These are phyloP conservation scores for Microctonus aethiopoides DNA, from an alignment of 2,888 invertebrate genomes.

Conservation along the genomic window DNA sequence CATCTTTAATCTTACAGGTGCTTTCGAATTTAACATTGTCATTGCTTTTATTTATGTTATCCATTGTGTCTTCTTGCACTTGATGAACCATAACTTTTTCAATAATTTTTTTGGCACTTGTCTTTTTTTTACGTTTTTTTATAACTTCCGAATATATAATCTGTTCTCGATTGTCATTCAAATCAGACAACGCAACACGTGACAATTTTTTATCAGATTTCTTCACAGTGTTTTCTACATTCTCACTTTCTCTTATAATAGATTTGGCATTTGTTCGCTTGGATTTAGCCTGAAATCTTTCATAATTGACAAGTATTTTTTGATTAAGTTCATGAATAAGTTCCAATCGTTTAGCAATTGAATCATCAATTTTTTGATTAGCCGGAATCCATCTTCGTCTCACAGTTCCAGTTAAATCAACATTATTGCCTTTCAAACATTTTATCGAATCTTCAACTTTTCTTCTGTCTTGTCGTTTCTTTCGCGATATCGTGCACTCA, in stretches of 20 bases:
- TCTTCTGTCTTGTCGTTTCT: slow-evolving; percentile 37
- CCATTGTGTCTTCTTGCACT: neutral
- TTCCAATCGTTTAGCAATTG: slow-evolving; percentile 59
- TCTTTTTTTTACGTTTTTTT: slow-evolving; percentile 30
- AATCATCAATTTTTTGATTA: slow-evolving; percentile 56
- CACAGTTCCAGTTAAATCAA: slow-evolving; percentile 42
- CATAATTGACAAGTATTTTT: slow-evolving; percentile 61
- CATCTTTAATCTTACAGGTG: neutral
- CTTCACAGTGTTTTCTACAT: slow-evolving; percentile 18
- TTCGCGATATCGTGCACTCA: slow-evolving; percentile 45
- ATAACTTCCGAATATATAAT: slow-evolving; percentile 43
- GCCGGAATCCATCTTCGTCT: slow-evolving; percentile 51
- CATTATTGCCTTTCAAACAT: slow-evolving; percentile 19
- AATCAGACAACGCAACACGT: slow-evolving; percentile 35
- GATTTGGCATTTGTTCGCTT: slow-evolving; percentile 38
- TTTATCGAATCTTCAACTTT: slow-evolving; percentile 24
- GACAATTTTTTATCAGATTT: slow-evolving; percentile 13
- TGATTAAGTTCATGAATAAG: slow-evolving; percentile 63
- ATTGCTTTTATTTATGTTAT: slow-evolving; percentile 22
- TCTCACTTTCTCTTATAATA: neutral
- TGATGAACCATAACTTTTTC: slow-evolving; percentile 27
- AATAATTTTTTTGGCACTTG: neutral
- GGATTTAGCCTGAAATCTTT: slow-evolving; percentile 58
- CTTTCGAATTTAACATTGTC: slow-evolving; percentile 31
- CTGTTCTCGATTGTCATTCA: slow-evolving; percentile 40